Percentiles rank a stretch among this genome's conserved stretches.
phyloP scores from a whole-genome alignment of 2,113 vertebrate species.

The Bombycilla garrulus region DNA sequence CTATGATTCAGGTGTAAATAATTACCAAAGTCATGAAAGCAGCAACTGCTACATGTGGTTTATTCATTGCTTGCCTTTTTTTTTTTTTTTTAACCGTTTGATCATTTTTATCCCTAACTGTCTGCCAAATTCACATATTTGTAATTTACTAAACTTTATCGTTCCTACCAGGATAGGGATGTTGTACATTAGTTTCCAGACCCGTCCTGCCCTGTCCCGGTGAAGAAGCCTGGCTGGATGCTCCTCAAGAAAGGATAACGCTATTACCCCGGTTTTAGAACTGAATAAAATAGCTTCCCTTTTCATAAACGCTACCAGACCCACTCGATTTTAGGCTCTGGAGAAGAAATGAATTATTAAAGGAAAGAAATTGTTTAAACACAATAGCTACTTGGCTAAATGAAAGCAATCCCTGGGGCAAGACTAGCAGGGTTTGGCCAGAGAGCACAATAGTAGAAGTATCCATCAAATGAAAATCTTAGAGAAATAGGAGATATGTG shows the following conservation, averaged over 20 bases:
- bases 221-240: not conserved
- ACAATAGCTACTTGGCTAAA: constrained; percentile 12
- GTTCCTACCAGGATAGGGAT: not conserved
- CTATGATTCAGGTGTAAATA: constrained; percentile 60
- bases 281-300: not conserved
- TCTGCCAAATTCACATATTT: constrained; percentile 44
- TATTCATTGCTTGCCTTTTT: not conserved
- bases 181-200: not conserved
- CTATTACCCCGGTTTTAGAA: not conserved
- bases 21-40: constrained; percentile 42
- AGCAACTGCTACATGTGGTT: constrained; percentile 23
- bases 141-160: constrained; percentile 34
- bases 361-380: constrained; percentile 37
- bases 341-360: not conserved
- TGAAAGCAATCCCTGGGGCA: not conserved
- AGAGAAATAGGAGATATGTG: not conserved
- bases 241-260: not conserved
- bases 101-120: constrained; percentile 7
- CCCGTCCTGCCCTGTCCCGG: not conserved
- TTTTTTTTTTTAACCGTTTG: not conserved
- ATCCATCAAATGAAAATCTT: not conserved
- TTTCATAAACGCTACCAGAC: constrained; percentile 35
- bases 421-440: not conserved
- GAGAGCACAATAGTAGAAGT: not conserved
- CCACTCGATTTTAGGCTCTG: not conserved